Conservation (phyloP, 2,113 vertebrate species). For the Podocnemis expansa region DNA sequence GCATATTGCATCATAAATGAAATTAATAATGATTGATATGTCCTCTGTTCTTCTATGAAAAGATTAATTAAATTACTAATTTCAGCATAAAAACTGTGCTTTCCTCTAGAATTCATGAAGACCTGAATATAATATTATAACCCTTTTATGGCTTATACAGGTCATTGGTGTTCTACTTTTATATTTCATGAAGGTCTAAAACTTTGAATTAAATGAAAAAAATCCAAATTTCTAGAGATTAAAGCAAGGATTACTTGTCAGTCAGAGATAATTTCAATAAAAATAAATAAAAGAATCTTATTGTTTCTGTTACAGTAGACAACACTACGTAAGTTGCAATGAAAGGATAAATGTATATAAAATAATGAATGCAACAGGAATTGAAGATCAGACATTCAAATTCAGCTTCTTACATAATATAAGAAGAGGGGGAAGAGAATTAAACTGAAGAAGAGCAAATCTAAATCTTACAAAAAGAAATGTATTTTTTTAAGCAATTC, state of each 20-base stretch:
- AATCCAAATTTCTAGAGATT: neutral
- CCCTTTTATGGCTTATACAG: neutral
- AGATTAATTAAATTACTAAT: neutral
- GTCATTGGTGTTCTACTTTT: slow-evolving; percentile 2
- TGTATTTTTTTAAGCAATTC: neutral
- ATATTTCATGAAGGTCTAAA: neutral
- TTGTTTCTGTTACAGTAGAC: neutral
- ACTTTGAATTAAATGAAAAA: neutral
- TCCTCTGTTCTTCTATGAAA: neutral
- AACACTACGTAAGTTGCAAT: neutral
- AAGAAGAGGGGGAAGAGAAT: neutral
- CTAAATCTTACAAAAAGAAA: neutral
- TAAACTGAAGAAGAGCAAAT: neutral
- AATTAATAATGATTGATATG: slow-evolving; percentile 39
- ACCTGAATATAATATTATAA: neutral
- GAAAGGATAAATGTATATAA: neutral
- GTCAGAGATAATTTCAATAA: neutral
- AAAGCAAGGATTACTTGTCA: neutral
- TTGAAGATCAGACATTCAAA: neutral
- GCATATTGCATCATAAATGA: slow-evolving; percentile 30
- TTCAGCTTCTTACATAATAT: neutral
- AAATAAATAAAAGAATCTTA: neutral
- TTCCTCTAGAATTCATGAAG: neutral
- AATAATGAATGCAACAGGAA: neutral
- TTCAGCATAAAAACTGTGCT: neutral